phyloP scores from a whole-genome alignment of 30 jellyfish, hydroid and myxozoan genomes.

The Pseudorhiza aurosa region DNA sequence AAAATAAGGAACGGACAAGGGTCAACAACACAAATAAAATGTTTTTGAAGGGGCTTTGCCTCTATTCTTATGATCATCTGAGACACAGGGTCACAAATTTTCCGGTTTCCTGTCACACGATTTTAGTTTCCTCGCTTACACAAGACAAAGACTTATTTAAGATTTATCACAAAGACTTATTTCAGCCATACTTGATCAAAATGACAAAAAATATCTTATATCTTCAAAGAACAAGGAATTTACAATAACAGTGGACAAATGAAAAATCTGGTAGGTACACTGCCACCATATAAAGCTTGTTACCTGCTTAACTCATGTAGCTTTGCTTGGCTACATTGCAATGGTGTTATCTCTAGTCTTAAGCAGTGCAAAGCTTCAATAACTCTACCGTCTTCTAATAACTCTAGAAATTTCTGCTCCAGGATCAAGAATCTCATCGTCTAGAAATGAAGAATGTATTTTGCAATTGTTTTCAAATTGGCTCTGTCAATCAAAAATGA shows the following conservation, averaged over 20 bases:
- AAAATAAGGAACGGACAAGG: too few species aligned
- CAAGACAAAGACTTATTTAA: too few species aligned
- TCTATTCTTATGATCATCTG: too few species aligned
- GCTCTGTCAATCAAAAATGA: too few species aligned
- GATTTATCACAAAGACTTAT: too few species aligned
- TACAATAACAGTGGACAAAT: background rate
- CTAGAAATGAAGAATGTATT: slow-evolving; percentile 42
- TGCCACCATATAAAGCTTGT: background rate
- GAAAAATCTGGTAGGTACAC: background rate
- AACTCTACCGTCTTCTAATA: slow-evolving; percentile 86
- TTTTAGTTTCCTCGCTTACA: too few species aligned
- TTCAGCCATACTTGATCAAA: too few species aligned
- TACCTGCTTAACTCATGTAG: slow-evolving; percentile 91
- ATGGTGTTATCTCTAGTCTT: slow-evolving; percentile 89
- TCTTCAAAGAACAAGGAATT: background rate
- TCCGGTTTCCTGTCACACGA: too few species aligned
- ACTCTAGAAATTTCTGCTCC: slow-evolving; percentile 89
- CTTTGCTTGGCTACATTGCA: slow-evolving; percentile 66
- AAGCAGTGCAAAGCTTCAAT: slow-evolving; percentile 94
- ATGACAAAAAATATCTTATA: too few species aligned
- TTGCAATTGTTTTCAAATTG: background rate
- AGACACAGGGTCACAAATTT: too few species aligned
- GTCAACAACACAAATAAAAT: too few species aligned
- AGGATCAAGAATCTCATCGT: slow-evolving; percentile 81
- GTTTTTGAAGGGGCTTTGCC: too few species aligned